phyloP scores from a whole-genome alignment of 2,113 vertebrate species.

The Hypocryptadius cinnamomeus region DNA sequence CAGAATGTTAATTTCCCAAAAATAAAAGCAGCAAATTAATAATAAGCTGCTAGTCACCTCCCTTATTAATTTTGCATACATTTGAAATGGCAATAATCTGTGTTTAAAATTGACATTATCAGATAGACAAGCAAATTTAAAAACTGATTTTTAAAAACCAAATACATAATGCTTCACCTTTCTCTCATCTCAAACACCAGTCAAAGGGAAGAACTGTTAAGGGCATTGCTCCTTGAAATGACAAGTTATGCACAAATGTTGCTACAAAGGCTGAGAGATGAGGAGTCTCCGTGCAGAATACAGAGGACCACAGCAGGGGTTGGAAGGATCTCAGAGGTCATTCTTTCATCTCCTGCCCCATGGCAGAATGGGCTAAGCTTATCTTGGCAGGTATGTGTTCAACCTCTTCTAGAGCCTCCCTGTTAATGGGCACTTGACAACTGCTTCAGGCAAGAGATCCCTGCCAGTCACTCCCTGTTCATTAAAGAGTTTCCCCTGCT shows the following conservation, averaged over 20 bases:
- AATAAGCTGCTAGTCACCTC: slow-evolving; percentile 54
- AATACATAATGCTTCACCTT: not conserved
- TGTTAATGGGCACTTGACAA: not conserved
- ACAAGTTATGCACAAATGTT: not conserved
- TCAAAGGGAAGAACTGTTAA: not conserved
- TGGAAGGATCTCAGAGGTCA: not conserved
- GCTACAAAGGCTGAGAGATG: not conserved
- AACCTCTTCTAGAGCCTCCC: not conserved
- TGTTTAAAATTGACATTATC: not conserved
- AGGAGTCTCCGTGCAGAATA: not conserved
- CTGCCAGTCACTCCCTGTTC: not conserved
- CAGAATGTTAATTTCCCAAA: slow-evolving; percentile 68
- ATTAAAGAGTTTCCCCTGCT: not conserved
- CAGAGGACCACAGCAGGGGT: not conserved
- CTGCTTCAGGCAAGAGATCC: not conserved
- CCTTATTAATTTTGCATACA: slow-evolving; percentile 21
- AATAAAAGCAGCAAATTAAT: slow-evolving; percentile 67
- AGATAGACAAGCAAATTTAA: not conserved
- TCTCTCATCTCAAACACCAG: not conserved
- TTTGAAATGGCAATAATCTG: not conserved
- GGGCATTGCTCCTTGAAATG: not conserved
- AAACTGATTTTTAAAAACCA: not conserved
- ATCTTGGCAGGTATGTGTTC: not conserved
- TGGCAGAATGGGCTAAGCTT: not conserved
- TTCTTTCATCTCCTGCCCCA: not conserved